A percentile compares a stretch with the other conserved stretches of the same genome.
Evolutionary conservation across 2,888 invertebrate species (phyloP).

Genomic region (Apodemia zela): DNA sequence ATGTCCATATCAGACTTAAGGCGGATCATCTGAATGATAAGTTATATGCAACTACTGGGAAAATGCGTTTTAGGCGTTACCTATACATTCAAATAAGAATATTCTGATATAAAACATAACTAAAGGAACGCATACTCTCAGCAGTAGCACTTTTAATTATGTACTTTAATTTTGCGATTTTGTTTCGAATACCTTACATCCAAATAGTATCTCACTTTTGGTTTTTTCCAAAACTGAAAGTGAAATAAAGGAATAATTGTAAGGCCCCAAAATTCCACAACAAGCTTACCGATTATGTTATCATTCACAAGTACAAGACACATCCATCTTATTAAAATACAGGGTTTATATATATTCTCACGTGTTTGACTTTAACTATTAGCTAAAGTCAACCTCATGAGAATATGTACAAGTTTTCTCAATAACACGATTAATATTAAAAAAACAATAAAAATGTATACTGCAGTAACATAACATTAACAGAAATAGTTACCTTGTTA

Average conservation of each 20-base stretch:
- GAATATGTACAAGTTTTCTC: too few species aligned
- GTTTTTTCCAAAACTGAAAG: conserved; percentile 64
- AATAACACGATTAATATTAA: too few species aligned
- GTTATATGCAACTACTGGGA: background rate
- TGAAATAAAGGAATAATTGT: conserved; percentile 41
- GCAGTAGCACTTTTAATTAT: background rate
- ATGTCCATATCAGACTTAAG: background rate
- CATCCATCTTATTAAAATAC: too few species aligned
- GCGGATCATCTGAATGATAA: background rate
- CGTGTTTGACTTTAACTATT: too few species aligned
- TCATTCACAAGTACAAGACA: too few species aligned
- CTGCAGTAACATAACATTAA: too few species aligned
- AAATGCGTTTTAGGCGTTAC: background rate
- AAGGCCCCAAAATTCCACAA: conserved; percentile 1
- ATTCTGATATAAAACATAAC: background rate
- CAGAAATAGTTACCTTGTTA: too few species aligned
- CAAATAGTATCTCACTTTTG: conserved; percentile 52
- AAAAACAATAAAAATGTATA: too few species aligned
- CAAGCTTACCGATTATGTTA: background rate
- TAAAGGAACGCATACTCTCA: background rate
- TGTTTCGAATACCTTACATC: background rate
- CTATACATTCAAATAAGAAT: background rate
- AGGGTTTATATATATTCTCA: too few species aligned
- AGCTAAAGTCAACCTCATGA: too few species aligned
- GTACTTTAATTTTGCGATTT: background rate